Base-by-base conservation (phyloP, 2,113 vertebrate genomes). In the Hemiprocne comata region DNA sequence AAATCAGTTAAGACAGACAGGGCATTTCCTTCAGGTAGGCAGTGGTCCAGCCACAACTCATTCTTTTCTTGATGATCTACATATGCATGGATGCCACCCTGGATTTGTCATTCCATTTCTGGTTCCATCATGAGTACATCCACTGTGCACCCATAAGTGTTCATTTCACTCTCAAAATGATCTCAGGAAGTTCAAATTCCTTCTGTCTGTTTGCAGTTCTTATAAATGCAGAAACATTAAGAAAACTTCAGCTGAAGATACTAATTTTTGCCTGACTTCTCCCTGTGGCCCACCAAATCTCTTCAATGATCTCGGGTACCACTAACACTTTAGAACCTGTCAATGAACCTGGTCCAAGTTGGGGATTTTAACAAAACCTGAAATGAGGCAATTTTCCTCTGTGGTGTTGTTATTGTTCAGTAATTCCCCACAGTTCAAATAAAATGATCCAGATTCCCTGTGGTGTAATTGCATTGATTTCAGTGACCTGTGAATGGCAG, bases 401-500 rank as follows among this genome's bases (percentile, higher is more conserved):
- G 7, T 23, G 55, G 33, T 76, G 34, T 66, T 74, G 33, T 84
- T 87, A 87, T 62, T 85, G 79, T 38, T 89, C 66, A 33, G 36
- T 72, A 89, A 84, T 80, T 87, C 95, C 86, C 54, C 80, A 73
- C 73, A 90, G 83, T 42, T 62, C 54, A 87, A 79, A 53, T 62
- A 78, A 89, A 76, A 89, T 18, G 31, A 92, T 72, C 28, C 69
- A 69, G 67, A 69, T 81, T 87, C 76, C 72, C 93, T 18, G 65
- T 71, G 76, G 53, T 71, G n/a, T 72, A 95, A 95, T 65, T 94
- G 66, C 76, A 57, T 44, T 82, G 92, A 93, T 87, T 90, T 55
- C 92, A 93, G 73, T 93, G 94, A 96, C 91, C 83, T 96, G 95
- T 89, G 80, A 95, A 94, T 53, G 66, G 89, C 85, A 94, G 90